phyloP scores from a whole-genome alignment of 1,140 invertebrate species.

The Ceratosolen solmsi region DNA sequence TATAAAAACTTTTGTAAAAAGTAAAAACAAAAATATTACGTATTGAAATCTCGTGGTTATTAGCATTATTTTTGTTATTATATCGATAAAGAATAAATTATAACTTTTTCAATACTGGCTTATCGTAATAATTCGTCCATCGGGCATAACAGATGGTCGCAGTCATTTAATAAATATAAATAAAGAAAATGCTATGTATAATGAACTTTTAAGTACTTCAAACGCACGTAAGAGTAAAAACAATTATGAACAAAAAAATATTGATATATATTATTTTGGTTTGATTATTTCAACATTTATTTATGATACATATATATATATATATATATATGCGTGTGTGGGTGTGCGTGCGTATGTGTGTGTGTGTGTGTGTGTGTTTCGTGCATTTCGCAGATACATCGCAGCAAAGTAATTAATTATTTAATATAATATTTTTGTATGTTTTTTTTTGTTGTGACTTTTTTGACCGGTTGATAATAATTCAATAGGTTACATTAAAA shows the following conservation, averaged over 20 bases:
- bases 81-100: background rate
- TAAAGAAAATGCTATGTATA: background rate
- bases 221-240: background rate
- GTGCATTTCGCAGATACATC: too few relatives aligned
- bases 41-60: background rate
- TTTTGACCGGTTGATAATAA: too few relatives aligned
- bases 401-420: too few relatives aligned
- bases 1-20: slow-evolving; percentile 7
- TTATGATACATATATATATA: too few relatives aligned
- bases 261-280: background rate
- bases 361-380: too few relatives aligned
- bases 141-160: slow-evolving; percentile 3
- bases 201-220: background rate
- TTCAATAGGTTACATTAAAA: too few relatives aligned
- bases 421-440: too few relatives aligned
- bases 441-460: too few relatives aligned
- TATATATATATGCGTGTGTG: too few relatives aligned
- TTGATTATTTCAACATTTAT: background rate
- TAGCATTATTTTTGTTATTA: slow-evolving; percentile 17
- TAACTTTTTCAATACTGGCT: background rate
- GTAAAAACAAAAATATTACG: slow-evolving; percentile 1
- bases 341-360: too few relatives aligned
- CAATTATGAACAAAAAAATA: background rate
- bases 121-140: slow-evolving; percentile 9
- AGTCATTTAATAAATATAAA: slow-evolving; percentile 10